A percentile compares a stretch with the other conserved stretches of the same genome.
phyloP scores from a whole-genome alignment of 35 echinoderm and acorn worm species.

The Hemicentrotus pulcherrimus region DNA sequence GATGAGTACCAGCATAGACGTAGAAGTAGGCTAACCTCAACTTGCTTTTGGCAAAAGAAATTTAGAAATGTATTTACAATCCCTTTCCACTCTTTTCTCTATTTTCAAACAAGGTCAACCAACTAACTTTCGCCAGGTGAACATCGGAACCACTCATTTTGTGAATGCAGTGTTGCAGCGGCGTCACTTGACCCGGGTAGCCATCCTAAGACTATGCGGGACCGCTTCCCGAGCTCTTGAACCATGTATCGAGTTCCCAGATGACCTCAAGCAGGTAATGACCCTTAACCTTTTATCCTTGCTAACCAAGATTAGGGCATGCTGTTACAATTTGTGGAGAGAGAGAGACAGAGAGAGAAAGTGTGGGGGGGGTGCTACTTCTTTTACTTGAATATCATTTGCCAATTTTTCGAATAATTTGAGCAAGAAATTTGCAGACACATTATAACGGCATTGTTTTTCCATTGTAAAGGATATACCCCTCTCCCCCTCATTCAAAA shows the following conservation, averaged over 20 bases:
- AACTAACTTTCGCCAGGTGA: constrained; percentile 64
- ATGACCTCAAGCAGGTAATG: constrained; percentile 67
- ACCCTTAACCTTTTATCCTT: not conserved
- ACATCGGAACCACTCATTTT: constrained; percentile 98
- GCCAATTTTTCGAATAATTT: not conserved
- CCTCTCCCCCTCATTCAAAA: no score
- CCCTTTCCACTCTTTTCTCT: not conserved
- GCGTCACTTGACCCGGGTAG: constrained; percentile 67
- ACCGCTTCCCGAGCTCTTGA: constrained; percentile 68
- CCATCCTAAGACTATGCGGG: constrained; percentile 85
- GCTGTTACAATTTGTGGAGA: not conserved
- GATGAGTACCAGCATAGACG: no score
- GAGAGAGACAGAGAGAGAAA: no score
- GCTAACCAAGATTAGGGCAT: not conserved
- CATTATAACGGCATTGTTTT: no score
- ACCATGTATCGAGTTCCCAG: constrained; percentile 83
- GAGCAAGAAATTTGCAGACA: not conserved
- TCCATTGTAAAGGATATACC: no score
- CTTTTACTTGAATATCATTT: no score
- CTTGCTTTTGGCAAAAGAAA: no score
- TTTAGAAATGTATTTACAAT: no score
- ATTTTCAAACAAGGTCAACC: constrained; percentile 41
- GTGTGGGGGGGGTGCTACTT: not conserved
- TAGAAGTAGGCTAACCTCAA: no score
- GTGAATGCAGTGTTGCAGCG: constrained; percentile 89